Evolutionary conservation across 2,888 invertebrate genomes (phyloP).

Genomic region (Cephonodes hylas): DNA sequence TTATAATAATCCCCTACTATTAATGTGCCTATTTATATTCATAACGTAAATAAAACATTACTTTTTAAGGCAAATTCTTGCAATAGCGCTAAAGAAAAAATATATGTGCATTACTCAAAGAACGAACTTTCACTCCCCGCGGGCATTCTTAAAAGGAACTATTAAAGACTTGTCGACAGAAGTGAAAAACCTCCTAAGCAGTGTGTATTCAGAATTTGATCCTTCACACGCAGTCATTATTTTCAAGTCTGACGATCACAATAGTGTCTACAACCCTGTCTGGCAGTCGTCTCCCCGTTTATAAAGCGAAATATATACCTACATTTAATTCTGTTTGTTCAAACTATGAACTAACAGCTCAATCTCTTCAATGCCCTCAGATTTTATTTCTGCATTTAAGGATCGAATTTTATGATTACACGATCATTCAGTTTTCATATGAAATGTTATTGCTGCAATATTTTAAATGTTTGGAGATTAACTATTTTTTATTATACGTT

Average conservation of each 20-base stretch:
- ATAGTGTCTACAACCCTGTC: neutral
- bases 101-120: neutral
- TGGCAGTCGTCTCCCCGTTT: neutral
- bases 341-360: neutral
- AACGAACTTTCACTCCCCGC: neutral
- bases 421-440: neutral
- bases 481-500: neutral
- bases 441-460: neutral
- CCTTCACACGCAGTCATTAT: slow-evolving; percentile 3
- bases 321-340: neutral
- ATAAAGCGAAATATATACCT: neutral
- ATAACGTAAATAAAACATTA: too few relatives aligned
- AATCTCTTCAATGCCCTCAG: neutral
- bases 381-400: neutral
- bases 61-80: too few relatives aligned
- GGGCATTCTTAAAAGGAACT: neutral
- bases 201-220: slow-evolving; percentile 4
- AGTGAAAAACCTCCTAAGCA: neutral
- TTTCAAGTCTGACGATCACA: slow-evolving; percentile 1
- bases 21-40: too few relatives aligned
- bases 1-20: too few relatives aligned
- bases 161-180: neutral
- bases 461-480: neutral
- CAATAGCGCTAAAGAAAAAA: too few relatives aligned
- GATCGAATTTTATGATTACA: neutral